Evolutionary conservation across 2,888 invertebrate species (phyloP).

Genomic region (Drosophila tanythrix): DNA sequence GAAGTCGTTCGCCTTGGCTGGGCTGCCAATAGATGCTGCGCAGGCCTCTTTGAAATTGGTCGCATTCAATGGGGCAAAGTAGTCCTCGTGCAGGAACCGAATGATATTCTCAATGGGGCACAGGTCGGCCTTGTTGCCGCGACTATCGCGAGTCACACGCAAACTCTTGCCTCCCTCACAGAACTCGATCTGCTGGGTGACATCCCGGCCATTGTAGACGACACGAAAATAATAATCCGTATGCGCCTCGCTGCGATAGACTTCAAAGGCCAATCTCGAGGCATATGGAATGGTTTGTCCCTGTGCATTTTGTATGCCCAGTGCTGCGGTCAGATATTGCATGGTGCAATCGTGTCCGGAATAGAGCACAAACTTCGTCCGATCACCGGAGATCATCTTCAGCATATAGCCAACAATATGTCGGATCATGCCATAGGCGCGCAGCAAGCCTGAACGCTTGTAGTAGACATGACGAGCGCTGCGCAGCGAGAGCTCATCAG

Average conservation of each 20-base stretch:
- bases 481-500: conserved; percentile 91
- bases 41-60: conserved; percentile 96
- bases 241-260: conserved; percentile 90
- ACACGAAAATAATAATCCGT: conserved; percentile 91
- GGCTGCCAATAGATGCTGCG: conserved; percentile 82
- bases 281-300: conserved; percentile 91
- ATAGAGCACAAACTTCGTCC: conserved; percentile 91
- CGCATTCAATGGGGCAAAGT: conserved; percentile 92
- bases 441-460: conserved; percentile 88
- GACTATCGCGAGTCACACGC: conserved; percentile 86
- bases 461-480: conserved; percentile 87
- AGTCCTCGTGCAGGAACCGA: conserved; percentile 94
- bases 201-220: conserved; percentile 94
- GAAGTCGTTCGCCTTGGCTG: conserved; percentile 83
- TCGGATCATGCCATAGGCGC: conserved; percentile 93
- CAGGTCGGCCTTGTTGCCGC: conserved; percentile 86
- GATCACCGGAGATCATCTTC: conserved; percentile 91
- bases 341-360: conserved; percentile 97
- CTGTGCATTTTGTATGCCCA: conserved; percentile 87
- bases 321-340: conserved; percentile 91
- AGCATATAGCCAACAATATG: conserved; percentile 93
- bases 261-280: conserved; percentile 94
- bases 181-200: conserved; percentile 92
- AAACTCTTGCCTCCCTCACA: conserved; percentile 88
- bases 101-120: conserved; percentile 95